Base-by-base conservation (phyloP, 2,113 vertebrate species). In the Pelusios castaneus region DNA sequence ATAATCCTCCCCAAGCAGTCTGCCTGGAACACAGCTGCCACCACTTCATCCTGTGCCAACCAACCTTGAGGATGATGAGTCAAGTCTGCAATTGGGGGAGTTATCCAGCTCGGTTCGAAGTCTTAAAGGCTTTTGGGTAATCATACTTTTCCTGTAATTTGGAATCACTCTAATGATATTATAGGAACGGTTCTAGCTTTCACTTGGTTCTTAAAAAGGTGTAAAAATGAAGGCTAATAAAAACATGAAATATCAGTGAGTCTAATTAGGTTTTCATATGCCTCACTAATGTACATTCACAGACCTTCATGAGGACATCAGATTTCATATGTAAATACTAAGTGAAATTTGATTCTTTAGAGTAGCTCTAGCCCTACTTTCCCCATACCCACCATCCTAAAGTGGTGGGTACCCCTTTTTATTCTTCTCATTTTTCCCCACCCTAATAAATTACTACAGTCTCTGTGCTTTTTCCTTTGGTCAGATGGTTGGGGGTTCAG, bases 401-500 rank as follows among this genome's bases (percentile, higher is more conserved):
- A 79, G 75, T 67, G 1, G 75, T 67, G 1, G 60, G 81, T 84
- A 75, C 56, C 5, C 11, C 43, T 86, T 88, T 67, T 24, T 12
- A 31, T 41, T 76, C 14, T 8, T 82, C 0, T 81, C 10, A 10
- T n/a, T 21, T 73, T 3, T 25, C 79, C 14, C 6, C 6, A 81
- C 9, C 7, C 0, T 51, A 22, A 88, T 34, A n/a, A 31, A 78
- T 77, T 27, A 80, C 4, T 51, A 2, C 29, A 88, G 54, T 86
- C 85, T 38, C 11, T 49, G 3, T 54, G 25, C 88, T 86, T 86
- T 78, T 52, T 52, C 51, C 51, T 52, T 52, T 52, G 51, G 51
- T 52, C 51, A 22, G 49, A 17, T 79, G 5, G 41, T 0, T 0
- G 9, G 22, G 29, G 43, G 60, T 3, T 41, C 41, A n/a, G 34